Percentiles rank a stretch among this genome's conserved stretches.
Evolutionary conservation across 2,113 vertebrate genomes (phyloP).

Genomic region (Paramisgurnus dabryanus): DNA sequence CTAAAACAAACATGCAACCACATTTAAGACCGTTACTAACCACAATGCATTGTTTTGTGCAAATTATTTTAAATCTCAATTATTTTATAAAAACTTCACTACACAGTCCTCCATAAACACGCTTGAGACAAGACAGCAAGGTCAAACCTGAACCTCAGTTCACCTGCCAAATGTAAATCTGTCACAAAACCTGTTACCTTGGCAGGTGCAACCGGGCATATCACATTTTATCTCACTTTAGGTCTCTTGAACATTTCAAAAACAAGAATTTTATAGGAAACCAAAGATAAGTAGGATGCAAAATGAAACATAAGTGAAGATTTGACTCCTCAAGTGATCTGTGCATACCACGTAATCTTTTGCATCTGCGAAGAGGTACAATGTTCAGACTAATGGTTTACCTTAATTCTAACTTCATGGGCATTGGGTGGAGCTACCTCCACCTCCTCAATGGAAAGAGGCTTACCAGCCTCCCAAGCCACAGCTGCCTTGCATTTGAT

Average conservation of each 20-base stretch:
- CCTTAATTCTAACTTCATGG: constrained; percentile 81
- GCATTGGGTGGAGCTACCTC: constrained; percentile 81
- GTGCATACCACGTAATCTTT: not conserved
- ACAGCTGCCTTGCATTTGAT: constrained; percentile 83
- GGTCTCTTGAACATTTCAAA: not conserved
- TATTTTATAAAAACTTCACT: not conserved
- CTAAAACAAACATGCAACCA: constrained; percentile 55
- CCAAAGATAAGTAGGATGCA: not conserved
- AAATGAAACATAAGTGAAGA: not conserved
- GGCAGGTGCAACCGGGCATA: not conserved
- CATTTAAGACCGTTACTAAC: not conserved
- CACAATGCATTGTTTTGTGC: not conserved
- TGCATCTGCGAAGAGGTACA: constrained; percentile 1
- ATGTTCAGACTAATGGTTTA: constrained; percentile 43
- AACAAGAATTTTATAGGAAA: not conserved
- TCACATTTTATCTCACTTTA: not conserved
- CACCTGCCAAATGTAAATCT: not conserved
- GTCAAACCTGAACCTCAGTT: not conserved
- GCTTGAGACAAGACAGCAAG: not conserved
- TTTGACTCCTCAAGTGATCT: not conserved
- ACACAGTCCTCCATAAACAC: not conserved
- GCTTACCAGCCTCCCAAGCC: constrained; percentile 78
- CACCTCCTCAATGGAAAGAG: constrained; percentile 77
- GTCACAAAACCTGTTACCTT: constrained; percentile 3
- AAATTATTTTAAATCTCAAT: not conserved